phyloP scores from a whole-genome alignment of 1,140 invertebrate species.

The Drosophila nigrodunni region DNA sequence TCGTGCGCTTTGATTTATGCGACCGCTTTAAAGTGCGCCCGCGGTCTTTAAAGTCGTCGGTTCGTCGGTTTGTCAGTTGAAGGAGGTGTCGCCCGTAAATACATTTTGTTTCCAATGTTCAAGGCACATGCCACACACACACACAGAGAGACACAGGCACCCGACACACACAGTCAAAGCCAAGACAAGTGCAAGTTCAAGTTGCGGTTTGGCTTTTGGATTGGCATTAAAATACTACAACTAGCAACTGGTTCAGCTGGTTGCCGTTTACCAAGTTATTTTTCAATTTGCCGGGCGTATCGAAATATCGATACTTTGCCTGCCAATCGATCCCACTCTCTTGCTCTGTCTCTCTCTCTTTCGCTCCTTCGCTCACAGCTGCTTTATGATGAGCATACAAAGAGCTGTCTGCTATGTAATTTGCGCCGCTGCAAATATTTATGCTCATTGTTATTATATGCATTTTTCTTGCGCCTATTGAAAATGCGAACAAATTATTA shows the following conservation, averaged over 20 bases:
- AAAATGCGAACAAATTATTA: slow-evolving; percentile 81
- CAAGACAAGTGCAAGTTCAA: slow-evolving; percentile 47
- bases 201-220: slow-evolving; percentile 29
- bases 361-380: slow-evolving; percentile 15
- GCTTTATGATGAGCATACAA: slow-evolving; percentile 27
- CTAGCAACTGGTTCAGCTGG: slow-evolving; percentile 55
- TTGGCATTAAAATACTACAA: background rate
- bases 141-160: background rate
- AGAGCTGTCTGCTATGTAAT: slow-evolving; percentile 68
- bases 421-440: slow-evolving; percentile 69
- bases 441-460: slow-evolving; percentile 79
- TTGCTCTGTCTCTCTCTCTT: background rate
- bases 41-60: slow-evolving; percentile 39
- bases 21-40: slow-evolving; percentile 46
- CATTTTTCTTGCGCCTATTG: slow-evolving; percentile 55
- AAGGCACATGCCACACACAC: slow-evolving; percentile 20
- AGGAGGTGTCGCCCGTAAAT: slow-evolving; percentile 49
- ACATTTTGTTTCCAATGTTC: slow-evolving; percentile 32
- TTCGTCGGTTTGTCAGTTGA: slow-evolving; percentile 26
- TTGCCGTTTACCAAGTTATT: slow-evolving; percentile 16
- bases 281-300: slow-evolving; percentile 29
- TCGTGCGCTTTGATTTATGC: slow-evolving; percentile 59
- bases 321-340: background rate
- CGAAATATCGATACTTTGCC: slow-evolving; percentile 36
- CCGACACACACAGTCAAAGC: background rate